Evolutionary conservation across 2,797 vertebrate species (phyloP), one percentile per base, ranked within the genome.

Genomic region (Sarcoramphus papa): DNA sequence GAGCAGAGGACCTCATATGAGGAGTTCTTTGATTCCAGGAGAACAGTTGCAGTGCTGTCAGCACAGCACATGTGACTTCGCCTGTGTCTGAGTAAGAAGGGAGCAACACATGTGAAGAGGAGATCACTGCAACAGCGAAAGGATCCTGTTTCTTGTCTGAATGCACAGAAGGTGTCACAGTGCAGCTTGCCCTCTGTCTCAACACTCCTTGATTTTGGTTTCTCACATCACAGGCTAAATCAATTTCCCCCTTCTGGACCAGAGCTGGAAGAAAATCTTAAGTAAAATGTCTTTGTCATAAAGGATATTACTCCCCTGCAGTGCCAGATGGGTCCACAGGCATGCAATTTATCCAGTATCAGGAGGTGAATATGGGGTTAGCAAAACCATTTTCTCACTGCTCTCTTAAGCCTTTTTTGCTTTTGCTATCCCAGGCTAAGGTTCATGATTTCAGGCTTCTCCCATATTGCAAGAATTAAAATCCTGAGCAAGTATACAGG

Each of bases 21-120:
- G 91, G 80, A 93, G 87, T 75, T 68, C 76, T 97, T 97, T 98
- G 96, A 98, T 91, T 95, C 87, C 87, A 94, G 56, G 62, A 96
- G 96, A 98, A 98, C 96, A 98, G 96, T 80, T 83, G 81, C 48
- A 94, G 93, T 77, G 95, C 97, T 97, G 97, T 97, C 76, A 67
- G 88, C 53, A 57, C 7, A 13, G 85, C 67, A 77, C 96, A 93
- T 93, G 57, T 96, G 97, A 97, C 80, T 90, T 93, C 0, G 1
- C 31, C 51, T 74, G 83, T 81, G 79, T 89, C 47, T 87, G 77
- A 88, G 54, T 82, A 80, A 86, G 80, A 93, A 93, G 22, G 15
- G 75, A 94, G 60, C 69, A 92, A 84, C 85, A 94, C 95, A 97
- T 90, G 87, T 69, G 82, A 95, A 91, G 74, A 74, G 64, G 48